A percentile compares a stretch with the other conserved stretches of the same genome.
phyloP scores from a whole-genome alignment of 2,797 vertebrate genomes.

The Spheniscus humboldti region DNA sequence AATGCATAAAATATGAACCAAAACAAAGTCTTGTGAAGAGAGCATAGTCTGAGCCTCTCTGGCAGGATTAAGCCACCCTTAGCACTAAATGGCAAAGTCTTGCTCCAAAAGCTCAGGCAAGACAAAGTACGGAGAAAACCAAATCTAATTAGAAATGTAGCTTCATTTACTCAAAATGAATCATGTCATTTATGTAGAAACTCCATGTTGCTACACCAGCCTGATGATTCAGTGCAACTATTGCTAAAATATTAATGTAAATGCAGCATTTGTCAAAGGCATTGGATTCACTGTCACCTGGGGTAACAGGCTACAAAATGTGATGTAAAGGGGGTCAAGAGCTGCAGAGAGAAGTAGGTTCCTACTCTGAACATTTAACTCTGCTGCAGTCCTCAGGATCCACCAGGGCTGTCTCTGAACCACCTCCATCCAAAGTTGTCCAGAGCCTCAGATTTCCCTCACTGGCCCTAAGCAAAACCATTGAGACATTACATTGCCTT shows the following conservation, averaged over 20 bases:
- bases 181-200: neutral
- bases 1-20: neutral
- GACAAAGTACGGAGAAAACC: neutral
- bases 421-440: neutral
- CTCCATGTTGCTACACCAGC: neutral
- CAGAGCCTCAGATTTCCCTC: neutral
- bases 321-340: neutral
- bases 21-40: neutral
- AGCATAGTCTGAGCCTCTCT: neutral
- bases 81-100: neutral
- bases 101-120: neutral
- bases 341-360: neutral
- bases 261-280: neutral
- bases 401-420: neutral
- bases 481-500: neutral
- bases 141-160: neutral
- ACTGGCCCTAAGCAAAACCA: neutral
- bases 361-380: neutral
- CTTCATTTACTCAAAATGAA: neutral
- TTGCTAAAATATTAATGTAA: conserved; percentile 23
- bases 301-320: neutral
- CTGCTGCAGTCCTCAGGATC: neutral
- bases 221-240: neutral
- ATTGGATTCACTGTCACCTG: neutral
- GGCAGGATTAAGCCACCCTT: neutral